Percentiles rank a stretch among this genome's conserved stretches.
Evolutionary conservation across 2,888 invertebrate species (phyloP).

Genomic region (Silvanus unidentatus): DNA sequence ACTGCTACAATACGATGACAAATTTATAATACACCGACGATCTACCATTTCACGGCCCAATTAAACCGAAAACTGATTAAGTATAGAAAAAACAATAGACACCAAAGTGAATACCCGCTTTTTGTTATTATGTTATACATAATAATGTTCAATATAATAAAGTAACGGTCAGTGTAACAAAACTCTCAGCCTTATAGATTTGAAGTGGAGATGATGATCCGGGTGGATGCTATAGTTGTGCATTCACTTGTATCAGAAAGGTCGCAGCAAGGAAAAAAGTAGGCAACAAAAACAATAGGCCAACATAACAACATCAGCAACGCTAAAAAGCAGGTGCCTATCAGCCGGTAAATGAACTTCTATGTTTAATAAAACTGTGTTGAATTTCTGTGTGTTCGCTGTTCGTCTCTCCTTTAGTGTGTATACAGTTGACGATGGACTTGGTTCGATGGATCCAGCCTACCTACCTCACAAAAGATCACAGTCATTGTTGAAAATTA

Average conservation of each 20-base stretch:
- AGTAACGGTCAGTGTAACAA: no score
- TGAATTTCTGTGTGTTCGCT: neutral
- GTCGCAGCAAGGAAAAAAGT: conserved; percentile 10
- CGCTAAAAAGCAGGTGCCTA: conserved; percentile 15
- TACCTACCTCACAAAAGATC: conserved; percentile 15
- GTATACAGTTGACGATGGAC: no score
- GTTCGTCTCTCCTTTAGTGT: neutral
- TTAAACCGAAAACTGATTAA: neutral
- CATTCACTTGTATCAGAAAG: neutral
- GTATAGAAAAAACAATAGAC: neutral
- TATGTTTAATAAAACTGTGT: conserved; percentile 18
- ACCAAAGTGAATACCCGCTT: no score
- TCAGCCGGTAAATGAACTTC: conserved; percentile 9
- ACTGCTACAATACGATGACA: no score
- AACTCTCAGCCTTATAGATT: no score
- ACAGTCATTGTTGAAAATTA: conserved; percentile 24
- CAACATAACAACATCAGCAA: conserved; percentile 5
- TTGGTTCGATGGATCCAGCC: neutral
- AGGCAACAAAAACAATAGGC: conserved; percentile 19
- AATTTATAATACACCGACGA: no score
- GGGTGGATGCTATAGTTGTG: neutral
- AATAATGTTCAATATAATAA: no score
- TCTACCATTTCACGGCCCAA: neutral
- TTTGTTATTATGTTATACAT: no score
- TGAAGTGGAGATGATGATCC: no score